Base-by-base conservation (phyloP, 2,888 invertebrate species). In the Altica lythri region DNA sequence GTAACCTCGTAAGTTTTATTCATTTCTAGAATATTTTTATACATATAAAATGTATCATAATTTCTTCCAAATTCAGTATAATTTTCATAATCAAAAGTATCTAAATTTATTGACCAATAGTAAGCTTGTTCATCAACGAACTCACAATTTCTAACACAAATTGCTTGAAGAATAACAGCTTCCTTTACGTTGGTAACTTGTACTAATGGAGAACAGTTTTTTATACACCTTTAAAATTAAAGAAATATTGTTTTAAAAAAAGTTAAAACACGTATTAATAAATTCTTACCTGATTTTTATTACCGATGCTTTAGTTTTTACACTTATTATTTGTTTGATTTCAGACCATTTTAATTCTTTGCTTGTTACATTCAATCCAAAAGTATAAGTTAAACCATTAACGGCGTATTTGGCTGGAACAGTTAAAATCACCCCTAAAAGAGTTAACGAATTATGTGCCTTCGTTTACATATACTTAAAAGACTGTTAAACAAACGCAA, bases 201-300 rank as follows among this genome's bases (percentile, higher is more conserved):
- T 1, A 54, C 55, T 3, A 8, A n/a, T 6, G 57, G 60, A 12
- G 45, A 48, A 35, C 57, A 60, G 16, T 57, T 55, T 43, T 48
- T 45, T 25, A 50, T 18, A 43, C 57, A 59, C 8, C 54, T 57
- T 10, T 18, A 46, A 46, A 17, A 37, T 27, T 35, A 10, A 16
- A 4, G n/a, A n/a, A n/a, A n/a, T n/a, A n/a, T n/a, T n/a, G n/a
- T n/a, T 6, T 10, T 12, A 32, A 18, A 12, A 12, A 18, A 18
- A 4, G 2, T 10, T 12, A 12, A 12, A 17, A 4, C 8, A 12
- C 13, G 9, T 2, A 13, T 16, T 22, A 10, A 29, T 25, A 37
- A 2, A 12, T 25, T 12, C 38, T 55, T 25, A 55, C 55, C 3
- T 19, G 1, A 52, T 25, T 48, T 43, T 29, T 18, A 55, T 25